Percentiles rank a stretch among this genome's conserved stretches.
Conservation (phyloP, 2,113 vertebrate species). For the Stegostoma tigrinum region DNA sequence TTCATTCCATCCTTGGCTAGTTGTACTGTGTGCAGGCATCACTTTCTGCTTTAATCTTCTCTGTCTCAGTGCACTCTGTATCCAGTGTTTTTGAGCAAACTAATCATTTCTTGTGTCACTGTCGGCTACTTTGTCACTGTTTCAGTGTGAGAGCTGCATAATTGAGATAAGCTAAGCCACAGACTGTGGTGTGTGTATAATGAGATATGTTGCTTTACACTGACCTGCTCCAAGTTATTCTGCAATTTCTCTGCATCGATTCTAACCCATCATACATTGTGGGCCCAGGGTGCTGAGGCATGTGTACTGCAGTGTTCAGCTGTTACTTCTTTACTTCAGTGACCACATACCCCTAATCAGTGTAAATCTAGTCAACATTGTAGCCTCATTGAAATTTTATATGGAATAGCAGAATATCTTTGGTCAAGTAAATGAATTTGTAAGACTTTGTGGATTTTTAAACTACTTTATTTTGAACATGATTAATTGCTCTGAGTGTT, state of each 20-base stretch:
- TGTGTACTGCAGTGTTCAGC: background rate
- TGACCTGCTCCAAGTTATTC: background rate
- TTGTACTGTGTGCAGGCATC: background rate
- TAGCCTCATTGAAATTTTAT: background rate
- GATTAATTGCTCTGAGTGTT: background rate
- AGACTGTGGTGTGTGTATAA: background rate
- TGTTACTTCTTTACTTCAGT: background rate
- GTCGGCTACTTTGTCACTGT: background rate
- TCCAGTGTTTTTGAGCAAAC: background rate
- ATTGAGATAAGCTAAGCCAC: background rate
- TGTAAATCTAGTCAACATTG: background rate
- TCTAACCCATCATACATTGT: background rate
- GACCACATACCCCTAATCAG: background rate
- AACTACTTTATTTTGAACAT: background rate
- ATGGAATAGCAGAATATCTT: slow-evolving; percentile 12
- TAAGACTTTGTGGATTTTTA: background rate
- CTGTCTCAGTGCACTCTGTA: background rate
- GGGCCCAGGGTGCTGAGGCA: background rate
- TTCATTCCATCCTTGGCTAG: background rate
- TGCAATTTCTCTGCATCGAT: background rate
- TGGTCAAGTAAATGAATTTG: slow-evolving; percentile 3
- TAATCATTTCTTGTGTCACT: background rate
- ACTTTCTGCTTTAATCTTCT: background rate
- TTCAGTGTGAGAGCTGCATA: background rate
- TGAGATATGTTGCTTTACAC: background rate